These are phyloP conservation scores for Tyrannus savana DNA, from an alignment of 2,113 vertebrate genomes.

Conservation along the genomic window DNA sequence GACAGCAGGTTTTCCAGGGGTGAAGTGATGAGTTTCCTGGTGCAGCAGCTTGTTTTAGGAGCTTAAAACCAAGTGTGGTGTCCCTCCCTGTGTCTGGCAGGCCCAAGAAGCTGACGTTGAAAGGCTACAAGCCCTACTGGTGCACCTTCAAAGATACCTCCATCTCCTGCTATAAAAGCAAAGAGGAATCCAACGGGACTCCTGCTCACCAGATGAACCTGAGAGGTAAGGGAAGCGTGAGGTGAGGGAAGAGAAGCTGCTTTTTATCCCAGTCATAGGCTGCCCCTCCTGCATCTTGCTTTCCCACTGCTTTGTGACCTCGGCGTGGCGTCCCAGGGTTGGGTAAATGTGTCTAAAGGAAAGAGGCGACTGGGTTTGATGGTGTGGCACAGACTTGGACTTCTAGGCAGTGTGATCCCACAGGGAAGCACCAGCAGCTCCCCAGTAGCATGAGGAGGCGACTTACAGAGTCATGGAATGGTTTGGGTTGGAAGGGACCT, in stretches of 20 bases:
- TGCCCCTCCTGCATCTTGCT: not conserved
- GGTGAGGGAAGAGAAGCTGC: not conserved
- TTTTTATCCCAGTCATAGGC: not conserved
- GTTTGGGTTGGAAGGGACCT: not conserved
- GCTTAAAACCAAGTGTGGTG: not conserved
- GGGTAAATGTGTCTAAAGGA: not conserved
- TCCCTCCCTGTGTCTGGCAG: constrained; percentile 55
- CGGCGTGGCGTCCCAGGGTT: not conserved
- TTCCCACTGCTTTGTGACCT: not conserved
- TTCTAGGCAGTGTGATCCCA: not conserved
- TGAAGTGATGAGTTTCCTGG: not conserved
- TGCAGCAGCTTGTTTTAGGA: not conserved
- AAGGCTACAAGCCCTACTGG: constrained; percentile 98
- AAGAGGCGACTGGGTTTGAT: not conserved
- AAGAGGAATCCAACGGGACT: constrained; percentile 93
- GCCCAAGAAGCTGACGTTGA: constrained; percentile 98
- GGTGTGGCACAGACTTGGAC: not conserved
- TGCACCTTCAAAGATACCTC: constrained; percentile 99
- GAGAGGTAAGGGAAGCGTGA: constrained; percentile 78
- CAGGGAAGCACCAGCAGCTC: not conserved
- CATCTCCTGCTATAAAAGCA: constrained; percentile 98
- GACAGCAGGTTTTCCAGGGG: not conserved
- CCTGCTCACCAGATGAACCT: constrained; percentile 97
- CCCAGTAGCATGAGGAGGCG: fast-evolving
- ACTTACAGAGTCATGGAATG: not conserved